Evolutionary conservation across 2,888 invertebrate species (phyloP).

Genomic region (Tetanocera ferruginea): DNA sequence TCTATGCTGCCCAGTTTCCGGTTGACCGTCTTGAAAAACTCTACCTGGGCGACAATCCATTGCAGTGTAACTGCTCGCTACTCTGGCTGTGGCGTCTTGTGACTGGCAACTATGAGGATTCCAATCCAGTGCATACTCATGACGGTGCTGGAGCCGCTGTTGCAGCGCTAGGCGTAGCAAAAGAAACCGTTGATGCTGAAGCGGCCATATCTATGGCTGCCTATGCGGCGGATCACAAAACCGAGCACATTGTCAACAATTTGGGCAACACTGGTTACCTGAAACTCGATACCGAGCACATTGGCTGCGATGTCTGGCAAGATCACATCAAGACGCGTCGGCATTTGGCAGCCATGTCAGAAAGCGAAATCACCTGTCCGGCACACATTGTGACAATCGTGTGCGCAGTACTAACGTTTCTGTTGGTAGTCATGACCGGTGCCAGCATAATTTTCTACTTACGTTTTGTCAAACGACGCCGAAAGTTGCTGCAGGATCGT

Average conservation of each 20-base stretch:
- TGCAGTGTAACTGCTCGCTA: constrained; percentile 88
- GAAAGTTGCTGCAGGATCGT: constrained; percentile 67
- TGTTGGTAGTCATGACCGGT: constrained; percentile 67
- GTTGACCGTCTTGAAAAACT: constrained; percentile 82
- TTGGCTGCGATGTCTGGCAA: constrained; percentile 68
- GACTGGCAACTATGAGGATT: constrained; percentile 66
- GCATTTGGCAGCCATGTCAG: constrained; percentile 65
- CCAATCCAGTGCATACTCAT: constrained; percentile 8
- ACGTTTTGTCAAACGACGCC: constrained; percentile 66
- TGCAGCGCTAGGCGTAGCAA: constrained; percentile 59
- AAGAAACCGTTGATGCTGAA: constrained; percentile 47
- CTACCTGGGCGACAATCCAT: constrained; percentile 85
- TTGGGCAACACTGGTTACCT: constrained; percentile 54
- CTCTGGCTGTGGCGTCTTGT: constrained; percentile 87
- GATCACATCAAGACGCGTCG: constrained; percentile 62
- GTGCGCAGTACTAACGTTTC: constrained; percentile 67
- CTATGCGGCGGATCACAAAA: constrained; percentile 58
- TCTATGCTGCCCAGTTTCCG: constrained; percentile 86
- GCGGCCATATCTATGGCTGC: constrained; percentile 59
- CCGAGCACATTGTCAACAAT: constrained; percentile 47
- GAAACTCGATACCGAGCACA: constrained; percentile 66
- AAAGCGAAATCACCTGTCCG: constrained; percentile 69
- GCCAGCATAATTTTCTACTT: constrained; percentile 68
- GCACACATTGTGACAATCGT: constrained; percentile 70
- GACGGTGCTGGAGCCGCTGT: constrained; percentile 57